Percentiles rank a stretch among this genome's conserved stretches.
These are phyloP conservation scores for Nesoenas mayeri DNA, from an alignment of 2,113 vertebrate genomes.

Conservation along the genomic window DNA sequence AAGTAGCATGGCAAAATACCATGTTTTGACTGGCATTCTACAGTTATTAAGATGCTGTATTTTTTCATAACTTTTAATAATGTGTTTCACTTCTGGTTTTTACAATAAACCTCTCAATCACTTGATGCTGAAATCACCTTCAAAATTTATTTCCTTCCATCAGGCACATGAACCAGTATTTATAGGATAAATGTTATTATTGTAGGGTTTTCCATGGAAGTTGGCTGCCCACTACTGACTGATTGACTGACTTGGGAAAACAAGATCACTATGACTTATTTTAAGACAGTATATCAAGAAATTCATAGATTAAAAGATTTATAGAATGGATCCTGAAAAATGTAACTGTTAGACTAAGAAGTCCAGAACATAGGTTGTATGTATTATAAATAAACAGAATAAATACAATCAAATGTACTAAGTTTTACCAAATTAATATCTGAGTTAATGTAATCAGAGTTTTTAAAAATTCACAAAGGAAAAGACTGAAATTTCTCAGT, in stretches of 20 bases:
- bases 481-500: not conserved
- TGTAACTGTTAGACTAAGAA: not conserved
- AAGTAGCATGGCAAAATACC: constrained; percentile 9
- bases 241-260: not conserved
- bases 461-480: not conserved
- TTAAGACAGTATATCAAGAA: not conserved
- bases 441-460: not conserved
- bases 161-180: not conserved
- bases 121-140: constrained; percentile 20
- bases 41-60: not conserved
- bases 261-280: not conserved
- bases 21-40: constrained; percentile 28
- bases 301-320: not conserved
- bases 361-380: not conserved
- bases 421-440: constrained; percentile 26
- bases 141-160: constrained; percentile 30
- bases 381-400: not conserved
- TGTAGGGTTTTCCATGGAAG: not conserved
- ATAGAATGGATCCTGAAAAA: not conserved
- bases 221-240: constrained; percentile 9
- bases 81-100: constrained; percentile 18
- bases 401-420: not conserved
- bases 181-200: not conserved
- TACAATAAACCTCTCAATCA: constrained; percentile 39
- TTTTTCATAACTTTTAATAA: constrained; percentile 59